phyloP scores from a whole-genome alignment of 1,140 invertebrate species.

The Bicyclus anynana region DNA sequence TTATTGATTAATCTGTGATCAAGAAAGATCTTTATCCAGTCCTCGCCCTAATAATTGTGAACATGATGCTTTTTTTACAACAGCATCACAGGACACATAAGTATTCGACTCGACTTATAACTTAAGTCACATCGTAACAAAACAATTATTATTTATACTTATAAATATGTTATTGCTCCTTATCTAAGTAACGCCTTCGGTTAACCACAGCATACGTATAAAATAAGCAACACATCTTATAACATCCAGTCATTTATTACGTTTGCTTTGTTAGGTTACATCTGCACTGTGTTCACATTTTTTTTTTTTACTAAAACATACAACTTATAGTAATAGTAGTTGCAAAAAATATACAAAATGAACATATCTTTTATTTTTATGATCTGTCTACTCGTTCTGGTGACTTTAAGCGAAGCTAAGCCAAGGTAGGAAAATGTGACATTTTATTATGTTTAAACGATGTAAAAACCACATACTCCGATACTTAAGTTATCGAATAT shows the following conservation, averaged over 20 bases:
- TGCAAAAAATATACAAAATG: neutral
- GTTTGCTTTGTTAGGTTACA: neutral
- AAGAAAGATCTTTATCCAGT: too few species aligned
- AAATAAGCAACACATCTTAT: neutral
- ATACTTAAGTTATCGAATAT: too few species aligned
- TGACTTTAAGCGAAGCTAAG: neutral
- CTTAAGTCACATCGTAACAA: too few species aligned
- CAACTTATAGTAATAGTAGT: neutral
- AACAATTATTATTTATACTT: too few species aligned
- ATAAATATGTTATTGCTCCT: neutral
- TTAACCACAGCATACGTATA: neutral
- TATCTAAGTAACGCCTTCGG: neutral
- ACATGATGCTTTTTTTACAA: too few species aligned
- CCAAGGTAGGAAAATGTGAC: neutral
- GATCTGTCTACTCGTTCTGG: neutral
- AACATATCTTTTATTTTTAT: neutral
- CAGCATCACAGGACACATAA: too few species aligned
- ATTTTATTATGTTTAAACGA: too few species aligned
- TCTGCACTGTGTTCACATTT: neutral
- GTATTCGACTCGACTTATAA: too few species aligned
- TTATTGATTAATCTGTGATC: too few species aligned
- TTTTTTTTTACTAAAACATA: neutral
- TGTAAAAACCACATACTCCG: too few species aligned
- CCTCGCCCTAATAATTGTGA: too few species aligned
- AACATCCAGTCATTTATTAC: neutral